phyloP scores from a whole-genome alignment of 2,888 invertebrate species.

The Zaprionus obscuricornis region DNA sequence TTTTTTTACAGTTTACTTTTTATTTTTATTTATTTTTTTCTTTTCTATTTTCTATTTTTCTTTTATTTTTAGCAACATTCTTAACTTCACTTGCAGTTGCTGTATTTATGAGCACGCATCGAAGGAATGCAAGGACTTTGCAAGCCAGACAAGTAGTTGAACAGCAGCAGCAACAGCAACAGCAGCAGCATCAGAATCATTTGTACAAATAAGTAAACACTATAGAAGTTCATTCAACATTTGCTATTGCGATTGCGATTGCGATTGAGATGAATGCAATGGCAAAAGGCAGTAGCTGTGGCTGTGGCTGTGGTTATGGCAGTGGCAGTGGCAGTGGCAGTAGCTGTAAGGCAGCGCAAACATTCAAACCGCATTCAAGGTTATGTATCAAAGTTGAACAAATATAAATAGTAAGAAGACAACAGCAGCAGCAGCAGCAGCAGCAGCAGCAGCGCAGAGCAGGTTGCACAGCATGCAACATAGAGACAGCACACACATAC shows the following conservation, averaged over 20 bases:
- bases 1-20: too few relatives aligned
- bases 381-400: conserved; percentile 77
- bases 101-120: conserved; percentile 81
- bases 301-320: too few relatives aligned
- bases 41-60: too few relatives aligned
- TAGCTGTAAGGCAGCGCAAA: conserved; percentile 42
- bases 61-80: conserved; percentile 49
- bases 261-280: conserved; percentile 59
- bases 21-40: too few relatives aligned
- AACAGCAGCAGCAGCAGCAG: not conserved
- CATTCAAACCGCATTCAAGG: conserved; percentile 79
- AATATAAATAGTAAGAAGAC: conserved; percentile 52
- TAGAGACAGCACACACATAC: conserved; percentile 61
- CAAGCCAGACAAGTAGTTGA: conserved; percentile 7
- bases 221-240: conserved; percentile 16
- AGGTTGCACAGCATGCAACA: conserved; percentile 34
- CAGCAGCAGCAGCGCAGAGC: conserved; percentile 19
- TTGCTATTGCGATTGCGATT: conserved; percentile 26
- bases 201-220: conserved; percentile 72
- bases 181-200: conserved; percentile 68
- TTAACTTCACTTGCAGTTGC: conserved; percentile 39
- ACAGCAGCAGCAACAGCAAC: not conserved
- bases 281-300: not conserved
- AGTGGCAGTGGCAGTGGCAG: not conserved
- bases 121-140: too few relatives aligned